Conservation (phyloP, 2,888 invertebrate genomes). For the Choristoneura rosaceana region DNA sequence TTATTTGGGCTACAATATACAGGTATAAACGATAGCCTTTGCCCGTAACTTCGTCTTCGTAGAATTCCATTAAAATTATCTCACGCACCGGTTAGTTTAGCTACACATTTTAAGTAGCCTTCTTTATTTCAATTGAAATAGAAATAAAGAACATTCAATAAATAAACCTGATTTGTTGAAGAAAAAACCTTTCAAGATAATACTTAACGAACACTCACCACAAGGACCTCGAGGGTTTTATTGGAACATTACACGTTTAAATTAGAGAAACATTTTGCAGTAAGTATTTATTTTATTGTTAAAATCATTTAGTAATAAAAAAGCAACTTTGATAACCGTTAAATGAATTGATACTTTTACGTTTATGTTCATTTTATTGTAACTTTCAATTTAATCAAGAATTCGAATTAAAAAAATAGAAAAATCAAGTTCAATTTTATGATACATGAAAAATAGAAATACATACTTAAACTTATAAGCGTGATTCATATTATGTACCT, state of each 20-base stretch:
- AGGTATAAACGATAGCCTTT: not conserved
- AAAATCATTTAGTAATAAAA: not conserved
- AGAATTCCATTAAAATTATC: not conserved
- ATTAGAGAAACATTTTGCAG: not conserved
- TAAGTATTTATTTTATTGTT: not conserved
- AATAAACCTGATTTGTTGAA: not conserved
- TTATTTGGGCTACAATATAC: not conserved
- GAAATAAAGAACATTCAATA: not conserved
- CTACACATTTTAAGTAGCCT: not conserved
- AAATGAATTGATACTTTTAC: not conserved
- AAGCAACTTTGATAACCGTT: not conserved
- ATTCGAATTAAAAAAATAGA: not conserved
- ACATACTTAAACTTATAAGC: conserved; percentile 5
- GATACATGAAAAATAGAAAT: conserved; percentile 32
- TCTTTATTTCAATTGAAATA: not conserved
- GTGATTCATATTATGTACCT: conserved; percentile 25
- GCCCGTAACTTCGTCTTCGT: not conserved
- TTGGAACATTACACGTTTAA: not conserved
- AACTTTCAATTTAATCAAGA: not conserved
- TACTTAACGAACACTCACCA: not conserved
- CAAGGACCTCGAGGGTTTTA: not conserved
- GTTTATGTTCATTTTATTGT: not conserved
- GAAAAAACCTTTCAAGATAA: not conserved
- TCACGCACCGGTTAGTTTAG: too few relatives aligned
- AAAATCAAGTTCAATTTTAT: not conserved